Base-by-base conservation (phyloP, 2,888 invertebrate genomes). In the Hylaea fasciaria region DNA sequence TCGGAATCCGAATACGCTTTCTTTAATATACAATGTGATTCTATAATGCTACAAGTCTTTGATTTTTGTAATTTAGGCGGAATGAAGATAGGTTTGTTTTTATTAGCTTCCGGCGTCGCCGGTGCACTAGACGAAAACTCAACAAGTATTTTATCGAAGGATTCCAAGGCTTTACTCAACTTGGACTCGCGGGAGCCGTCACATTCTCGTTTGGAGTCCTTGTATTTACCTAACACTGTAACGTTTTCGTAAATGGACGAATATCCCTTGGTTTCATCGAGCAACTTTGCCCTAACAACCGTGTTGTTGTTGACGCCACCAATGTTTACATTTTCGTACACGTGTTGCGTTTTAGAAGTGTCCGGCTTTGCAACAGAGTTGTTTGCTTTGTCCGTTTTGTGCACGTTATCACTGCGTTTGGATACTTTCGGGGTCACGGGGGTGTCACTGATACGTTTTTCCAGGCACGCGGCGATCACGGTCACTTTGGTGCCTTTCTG, bases 11-110 rank as follows among this genome's bases (percentile, higher is more conserved):
- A 93, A 72, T 89, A 88, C 10, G 91, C 85, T 78, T 94, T 94
- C 77, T 95, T 94, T 51, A 94, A 82, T 69, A 95, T 94, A 78
- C 95, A 95, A 63, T 94, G 93, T 0, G 95, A 95, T 81, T 95
- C 95, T 54, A 95, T 95, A 61, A 95, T 95, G 75, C 94, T 94
- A 80, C 95, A 95, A 69, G 95, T 95, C 78, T 95, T 94, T 0
- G 95, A 94, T 80, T 95, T 95, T 73, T 95, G 93, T 69, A 95
- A 82, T 81, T 94, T 94, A 46, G 94, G 94, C 50, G 93, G 91
- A 71, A 86, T 78, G 64, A 89, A 92, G 70, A 66, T 71, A 55
- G 54, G 73, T 50, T 82, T 85, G 62, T 62, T 73, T 35, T 65
- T 67, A 65, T 81, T 84, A 14, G 81, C 70, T 64, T 82, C 82